Base-by-base conservation (phyloP, 1,140 invertebrate species). In the Tachypleus tridentatus region DNA sequence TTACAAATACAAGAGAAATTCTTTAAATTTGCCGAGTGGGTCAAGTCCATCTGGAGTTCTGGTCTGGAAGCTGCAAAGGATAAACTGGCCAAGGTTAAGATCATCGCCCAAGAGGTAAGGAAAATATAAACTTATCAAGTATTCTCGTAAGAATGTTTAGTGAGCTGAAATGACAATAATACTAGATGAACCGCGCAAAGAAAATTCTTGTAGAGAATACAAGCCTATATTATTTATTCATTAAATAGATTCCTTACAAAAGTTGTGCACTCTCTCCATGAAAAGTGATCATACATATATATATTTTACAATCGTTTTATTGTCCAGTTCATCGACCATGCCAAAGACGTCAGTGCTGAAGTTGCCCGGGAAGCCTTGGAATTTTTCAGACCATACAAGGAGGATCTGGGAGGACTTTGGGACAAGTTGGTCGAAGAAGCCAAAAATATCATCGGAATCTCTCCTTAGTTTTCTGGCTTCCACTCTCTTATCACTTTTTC, bases 341-440 rank as follows among this genome's bases (percentile, higher is more conserved):
- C 64, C 60, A 68, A 68, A 60, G 63, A 56, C 4, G 57, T 65
- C 49, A 63, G 67, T 60, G 62, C 63, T 8, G 67, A 68, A n/a
- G 63, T 68, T 8, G 63, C 63, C 3, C 54, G 51, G 9, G 67
- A 68, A 60, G 67, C 60, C 50, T 29, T 65, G 11, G 64, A 68
- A 47, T 68, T 68, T 60, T 52, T 68, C 47, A 68, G 48, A 49
- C 63, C 63, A 47, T 68, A 68, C 67, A 68, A 65, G 61, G 61
- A 68, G 51, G 67, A 68, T 49, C 51, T 68, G 53, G 67, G 67
- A n/a, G 11, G 4, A 10, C 60, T 68, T 3, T 68, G 65, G 49
- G 67, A 68, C 10, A 61, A 68, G 51, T 59, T 65, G 10, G 63
- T 63, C 3, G 62, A 67, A 1, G 59, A 49, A 8, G 48, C 62